phyloP scores from a whole-genome alignment of 2,797 vertebrate genomes.

The Neostethus bicornis region DNA sequence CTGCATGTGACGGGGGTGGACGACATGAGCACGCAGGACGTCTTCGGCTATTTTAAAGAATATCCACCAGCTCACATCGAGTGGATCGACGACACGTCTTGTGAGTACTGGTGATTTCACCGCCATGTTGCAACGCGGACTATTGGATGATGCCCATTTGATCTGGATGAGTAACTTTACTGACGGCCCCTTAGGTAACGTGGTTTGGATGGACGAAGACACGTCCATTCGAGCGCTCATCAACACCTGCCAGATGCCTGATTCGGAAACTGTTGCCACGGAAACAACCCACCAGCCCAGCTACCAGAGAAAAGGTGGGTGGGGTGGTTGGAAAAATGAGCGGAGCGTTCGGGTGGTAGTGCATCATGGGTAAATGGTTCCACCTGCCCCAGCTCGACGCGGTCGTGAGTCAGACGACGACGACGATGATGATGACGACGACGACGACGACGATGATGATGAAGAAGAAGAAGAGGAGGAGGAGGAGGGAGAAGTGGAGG shows the following conservation, averaged over 20 bases:
- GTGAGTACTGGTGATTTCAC: constrained; percentile 78
- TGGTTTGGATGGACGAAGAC: constrained; percentile 97
- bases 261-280: constrained; percentile 74
- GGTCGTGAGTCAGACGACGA: constrained; percentile 65
- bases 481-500: constrained; percentile 80
- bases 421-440: constrained; percentile 78
- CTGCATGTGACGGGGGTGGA: constrained; percentile 91
- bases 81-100: constrained; percentile 95
- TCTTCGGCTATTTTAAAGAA: constrained; percentile 94
- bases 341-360: no score
- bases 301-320: constrained; percentile 61
- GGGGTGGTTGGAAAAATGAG: neutral
- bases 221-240: constrained; percentile 91
- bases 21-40: constrained; percentile 96
- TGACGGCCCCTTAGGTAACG: constrained; percentile 84
- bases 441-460: constrained; percentile 78
- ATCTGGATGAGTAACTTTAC: neutral
- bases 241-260: constrained; percentile 89
- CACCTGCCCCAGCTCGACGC: constrained; percentile 42
- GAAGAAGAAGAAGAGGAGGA: constrained; percentile 83
- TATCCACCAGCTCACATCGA: constrained; percentile 97
- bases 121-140: no score
- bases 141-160: no score
- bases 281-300: constrained; percentile 72
- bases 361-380: neutral